Conservation (phyloP, 1,140 invertebrate genomes). For the Contarinia nasturtii region DNA sequence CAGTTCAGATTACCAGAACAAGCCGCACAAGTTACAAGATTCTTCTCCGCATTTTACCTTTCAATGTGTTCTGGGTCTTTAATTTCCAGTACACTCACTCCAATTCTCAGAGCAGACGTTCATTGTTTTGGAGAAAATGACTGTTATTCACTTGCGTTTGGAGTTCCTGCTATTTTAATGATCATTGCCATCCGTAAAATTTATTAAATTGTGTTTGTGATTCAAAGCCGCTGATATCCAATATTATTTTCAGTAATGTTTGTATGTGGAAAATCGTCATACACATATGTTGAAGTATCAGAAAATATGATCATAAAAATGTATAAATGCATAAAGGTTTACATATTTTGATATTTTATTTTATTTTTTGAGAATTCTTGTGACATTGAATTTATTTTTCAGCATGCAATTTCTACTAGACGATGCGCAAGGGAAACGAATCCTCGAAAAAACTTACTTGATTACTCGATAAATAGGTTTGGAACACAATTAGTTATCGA, state of each 20-base stretch:
- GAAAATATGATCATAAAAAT: constrained; percentile 64
- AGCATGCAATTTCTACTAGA: too few relatives aligned
- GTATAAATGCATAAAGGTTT: constrained; percentile 35
- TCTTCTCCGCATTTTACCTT: constrained; percentile 90
- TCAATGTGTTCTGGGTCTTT: constrained; percentile 83
- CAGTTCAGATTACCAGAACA: constrained; percentile 74
- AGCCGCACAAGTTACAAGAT: constrained; percentile 52
- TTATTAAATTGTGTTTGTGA: constrained; percentile 14
- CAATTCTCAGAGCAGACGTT: constrained; percentile 63
- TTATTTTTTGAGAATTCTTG: too few relatives aligned
- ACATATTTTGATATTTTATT: neutral
- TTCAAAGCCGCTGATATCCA: neutral
- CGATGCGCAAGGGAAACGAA: too few relatives aligned
- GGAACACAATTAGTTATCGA: constrained; percentile 37
- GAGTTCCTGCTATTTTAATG: constrained; percentile 77
- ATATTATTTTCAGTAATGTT: constrained; percentile 35
- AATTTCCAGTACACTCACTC: constrained; percentile 77
- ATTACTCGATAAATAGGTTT: constrained; percentile 47
- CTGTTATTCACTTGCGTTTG: constrained; percentile 84
- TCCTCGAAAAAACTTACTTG: constrained; percentile 35
- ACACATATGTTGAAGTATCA: constrained; percentile 42
- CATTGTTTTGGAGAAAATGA: constrained; percentile 59
- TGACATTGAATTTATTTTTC: too few relatives aligned
- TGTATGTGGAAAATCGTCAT: constrained; percentile 47
- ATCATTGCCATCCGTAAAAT: constrained; percentile 51